Evolutionary conservation across 2,113 vertebrate species (phyloP).

Genomic region (Anguilla rostrata): DNA sequence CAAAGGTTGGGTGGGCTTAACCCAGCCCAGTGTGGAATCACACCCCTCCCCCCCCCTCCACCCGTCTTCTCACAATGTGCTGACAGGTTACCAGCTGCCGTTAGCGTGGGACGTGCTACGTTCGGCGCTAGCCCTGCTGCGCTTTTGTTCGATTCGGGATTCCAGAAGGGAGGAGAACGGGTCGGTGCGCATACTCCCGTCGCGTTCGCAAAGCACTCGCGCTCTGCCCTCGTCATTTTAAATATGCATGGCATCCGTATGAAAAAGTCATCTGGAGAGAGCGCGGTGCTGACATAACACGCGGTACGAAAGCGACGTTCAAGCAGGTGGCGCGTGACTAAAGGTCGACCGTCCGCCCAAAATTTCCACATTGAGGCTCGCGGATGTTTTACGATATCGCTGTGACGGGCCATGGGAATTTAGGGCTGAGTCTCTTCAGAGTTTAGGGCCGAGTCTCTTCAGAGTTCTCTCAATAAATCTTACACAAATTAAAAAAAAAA

Average conservation of each 20-base stretch:
- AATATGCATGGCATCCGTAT: neutral
- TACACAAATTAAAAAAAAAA: neutral
- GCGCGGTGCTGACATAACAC: neutral
- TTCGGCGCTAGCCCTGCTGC: no score
- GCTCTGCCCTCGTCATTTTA: neutral
- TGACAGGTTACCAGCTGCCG: no score
- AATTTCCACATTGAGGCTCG: neutral
- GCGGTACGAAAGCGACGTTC: neutral
- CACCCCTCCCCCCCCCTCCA: no score
- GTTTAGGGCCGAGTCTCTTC: neutral
- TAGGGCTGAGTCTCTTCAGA: neutral
- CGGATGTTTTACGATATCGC: neutral
- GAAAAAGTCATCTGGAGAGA: neutral
- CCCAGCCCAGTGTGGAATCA: no score
- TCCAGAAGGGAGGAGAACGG: no score
- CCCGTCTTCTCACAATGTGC: no score
- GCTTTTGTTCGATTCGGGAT: no score
- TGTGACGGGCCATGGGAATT: neutral
- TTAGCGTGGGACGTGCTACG: no score
- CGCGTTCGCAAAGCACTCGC: neutral
- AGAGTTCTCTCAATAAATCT: neutral
- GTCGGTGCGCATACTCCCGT: no score
- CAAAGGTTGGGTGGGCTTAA: no score
- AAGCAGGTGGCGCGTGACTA: neutral
- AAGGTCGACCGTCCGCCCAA: neutral